Conservation (phyloP, 2,888 invertebrate genomes). For the Rhorus exstirpatorius region DNA sequence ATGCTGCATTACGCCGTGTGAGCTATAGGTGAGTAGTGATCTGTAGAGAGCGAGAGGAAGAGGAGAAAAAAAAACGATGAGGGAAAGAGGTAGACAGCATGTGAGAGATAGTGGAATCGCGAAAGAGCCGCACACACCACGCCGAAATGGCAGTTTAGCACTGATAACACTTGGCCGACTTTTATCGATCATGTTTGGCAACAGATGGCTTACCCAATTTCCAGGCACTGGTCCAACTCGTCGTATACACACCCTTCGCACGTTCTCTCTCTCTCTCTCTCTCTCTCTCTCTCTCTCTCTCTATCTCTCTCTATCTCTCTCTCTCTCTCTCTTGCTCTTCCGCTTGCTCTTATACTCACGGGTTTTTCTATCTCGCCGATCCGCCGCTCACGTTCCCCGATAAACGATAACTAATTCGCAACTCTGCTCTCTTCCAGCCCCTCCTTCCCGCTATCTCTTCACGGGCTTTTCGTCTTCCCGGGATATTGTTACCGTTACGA, state of each 20-base stretch:
- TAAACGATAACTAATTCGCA: slow-evolving; percentile 85
- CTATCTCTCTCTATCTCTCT: slow-evolving; percentile 22
- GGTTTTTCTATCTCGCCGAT: slow-evolving; percentile 67
- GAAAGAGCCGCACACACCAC: slow-evolving; percentile 58
- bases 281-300: slow-evolving; percentile 11
- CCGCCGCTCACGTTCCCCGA: slow-evolving; percentile 74
- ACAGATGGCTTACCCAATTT: slow-evolving; percentile 85
- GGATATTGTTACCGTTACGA: slow-evolving; percentile 83
- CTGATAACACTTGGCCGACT: slow-evolving; percentile 85
- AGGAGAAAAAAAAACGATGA: slow-evolving; percentile 29
- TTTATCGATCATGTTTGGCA: slow-evolving; percentile 86
- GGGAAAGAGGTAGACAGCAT: slow-evolving; percentile 39
- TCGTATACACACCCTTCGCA: slow-evolving; percentile 63
- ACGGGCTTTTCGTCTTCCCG: slow-evolving; percentile 21
- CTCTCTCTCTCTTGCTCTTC: slow-evolving; percentile 3
- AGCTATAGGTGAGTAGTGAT: slow-evolving; percentile 39
- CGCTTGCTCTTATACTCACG: background rate
- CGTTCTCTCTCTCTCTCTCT: slow-evolving; percentile 37
- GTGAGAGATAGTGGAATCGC: slow-evolving; percentile 54
- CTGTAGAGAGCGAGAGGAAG: slow-evolving; percentile 43
- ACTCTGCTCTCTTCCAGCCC: slow-evolving; percentile 9
- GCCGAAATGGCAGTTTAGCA: slow-evolving; percentile 77
- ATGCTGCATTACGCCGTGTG: slow-evolving; percentile 73
- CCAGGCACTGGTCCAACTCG: slow-evolving; percentile 71
- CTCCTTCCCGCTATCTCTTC: background rate